Conservation (phyloP, 2,113 vertebrate genomes). For the Peromyscus maniculatus region DNA sequence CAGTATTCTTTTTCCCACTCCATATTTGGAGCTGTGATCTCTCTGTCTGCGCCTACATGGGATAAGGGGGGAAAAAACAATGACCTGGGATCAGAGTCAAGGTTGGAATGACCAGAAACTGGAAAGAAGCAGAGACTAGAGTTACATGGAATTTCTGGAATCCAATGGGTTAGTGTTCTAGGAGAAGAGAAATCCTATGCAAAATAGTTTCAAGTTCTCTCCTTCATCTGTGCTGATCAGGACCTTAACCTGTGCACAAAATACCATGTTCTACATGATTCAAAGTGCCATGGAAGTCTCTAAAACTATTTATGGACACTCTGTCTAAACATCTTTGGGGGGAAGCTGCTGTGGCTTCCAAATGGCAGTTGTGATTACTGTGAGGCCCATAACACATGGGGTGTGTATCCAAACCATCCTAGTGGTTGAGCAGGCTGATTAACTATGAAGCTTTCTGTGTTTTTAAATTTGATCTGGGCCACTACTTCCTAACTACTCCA, state of each 20-base stretch:
- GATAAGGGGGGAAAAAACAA: background rate
- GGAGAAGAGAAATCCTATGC: background rate
- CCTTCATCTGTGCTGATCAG: background rate
- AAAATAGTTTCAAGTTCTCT: conserved; percentile 20
- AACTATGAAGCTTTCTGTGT: conserved; percentile 56
- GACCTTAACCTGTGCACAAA: conserved; percentile 6
- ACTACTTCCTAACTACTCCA: conserved; percentile 65
- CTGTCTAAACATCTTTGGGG: background rate
- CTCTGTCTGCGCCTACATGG: background rate
- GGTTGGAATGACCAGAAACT: conserved; percentile 18
- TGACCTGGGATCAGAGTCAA: background rate
- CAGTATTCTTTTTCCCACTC: background rate
- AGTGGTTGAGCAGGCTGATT: conserved; percentile 31
- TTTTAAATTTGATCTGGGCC: conserved; percentile 62
- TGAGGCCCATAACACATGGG: conserved; percentile 1
- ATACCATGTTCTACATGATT: background rate
- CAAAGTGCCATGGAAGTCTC: background rate
- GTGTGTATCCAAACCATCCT: background rate
- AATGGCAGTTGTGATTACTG: conserved; percentile 34
- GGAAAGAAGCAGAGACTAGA: background rate
- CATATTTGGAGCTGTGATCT: conserved; percentile 5
- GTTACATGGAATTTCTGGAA: conserved; percentile 54
- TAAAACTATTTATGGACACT: background rate
- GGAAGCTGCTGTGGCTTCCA: conserved; percentile 4
- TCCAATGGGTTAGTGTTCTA: conserved; percentile 27